Percentiles rank a stretch among this genome's conserved stretches.
phyloP scores from a whole-genome alignment of 2,113 vertebrate species.

The Anarhynchus alexandrinus region DNA sequence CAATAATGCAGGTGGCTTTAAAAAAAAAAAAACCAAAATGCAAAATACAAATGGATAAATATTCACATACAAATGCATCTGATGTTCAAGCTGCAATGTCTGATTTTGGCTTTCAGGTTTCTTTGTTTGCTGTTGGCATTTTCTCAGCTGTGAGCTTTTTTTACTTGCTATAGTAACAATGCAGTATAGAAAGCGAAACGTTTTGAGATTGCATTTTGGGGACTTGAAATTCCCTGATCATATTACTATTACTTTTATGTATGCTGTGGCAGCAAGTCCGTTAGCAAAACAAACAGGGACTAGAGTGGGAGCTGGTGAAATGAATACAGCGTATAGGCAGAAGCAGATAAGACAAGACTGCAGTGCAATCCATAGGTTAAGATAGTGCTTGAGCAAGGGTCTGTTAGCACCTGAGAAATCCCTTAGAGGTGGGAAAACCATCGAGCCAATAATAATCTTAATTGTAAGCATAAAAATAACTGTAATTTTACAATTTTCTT shows the following conservation, averaged over 20 bases:
- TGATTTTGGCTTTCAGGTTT: not conserved
- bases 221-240: conserved; percentile 57
- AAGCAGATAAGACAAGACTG: not conserved
- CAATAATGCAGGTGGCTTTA: not conserved
- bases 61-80: not conserved
- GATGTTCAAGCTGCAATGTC: not conserved
- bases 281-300: conserved; percentile 35
- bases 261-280: not conserved
- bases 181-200: not conserved
- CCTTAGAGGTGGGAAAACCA: not conserved
- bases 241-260: conserved; percentile 11
- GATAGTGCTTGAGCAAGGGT: not conserved
- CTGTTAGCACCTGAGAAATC: not conserved
- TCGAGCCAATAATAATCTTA: not conserved
- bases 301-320: not conserved
- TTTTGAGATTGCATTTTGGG: conserved; percentile 25
- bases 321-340: not conserved
- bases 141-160: not conserved
- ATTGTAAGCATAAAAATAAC: not conserved
- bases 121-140: not conserved
- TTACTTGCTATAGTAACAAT: not conserved
- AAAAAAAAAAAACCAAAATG: not conserved
- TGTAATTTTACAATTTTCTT: not conserved
- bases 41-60: not conserved
- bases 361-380: not conserved